Evolutionary conservation across 2,888 invertebrate genomes (phyloP), one percentile per base, ranked within the genome.

Genomic region (Sarcophaga carnaria): DNA sequence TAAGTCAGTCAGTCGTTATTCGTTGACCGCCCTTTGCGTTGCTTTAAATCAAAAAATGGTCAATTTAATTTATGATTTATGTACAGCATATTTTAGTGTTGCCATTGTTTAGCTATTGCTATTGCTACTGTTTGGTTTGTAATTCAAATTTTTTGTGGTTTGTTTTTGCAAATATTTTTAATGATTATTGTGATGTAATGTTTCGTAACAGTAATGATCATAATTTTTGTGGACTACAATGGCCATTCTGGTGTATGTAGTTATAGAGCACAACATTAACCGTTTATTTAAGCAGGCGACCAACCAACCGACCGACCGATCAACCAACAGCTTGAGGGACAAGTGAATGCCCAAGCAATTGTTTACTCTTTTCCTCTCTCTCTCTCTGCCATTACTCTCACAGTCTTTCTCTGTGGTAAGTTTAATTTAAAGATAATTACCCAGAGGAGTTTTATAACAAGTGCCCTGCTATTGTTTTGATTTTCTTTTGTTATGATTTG

Each of bases 41-140:
- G 25, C 37, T 37, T 25, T 62, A 27, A 37, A 62, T 37, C n/a
- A 60, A 63, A 74, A 63, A 59, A 69, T 84, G 79, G 79, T 64
- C 69, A 80, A 69, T 60, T 72, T 77, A 20, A 47, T 62, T 74
- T 71, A 54, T 79, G 69, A 74, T 69, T 83, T 79, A 25, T 74
- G 49, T 37, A 12, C 54, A 12, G 17, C 17, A 54, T 54, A 4
- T 12, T 25, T 64, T 27, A 10, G 20, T 20, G 22, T 27, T 74
- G n/a, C 12, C 60, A 10, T 80, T 80, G 17, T 72, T 66, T 54
- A 4, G 14, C 37, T 25, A 10, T 67, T 74, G 67, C 27, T 80
- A 8, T 37, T 37, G 75, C 45, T 59, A 3, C 63, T 78, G 49
- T 74, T 54, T 67, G 67, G 45, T 27, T 74, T 72, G 17, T 25